Conservation (phyloP, 2,797 vertebrate genomes). For the Coregonus sp. region DNA sequence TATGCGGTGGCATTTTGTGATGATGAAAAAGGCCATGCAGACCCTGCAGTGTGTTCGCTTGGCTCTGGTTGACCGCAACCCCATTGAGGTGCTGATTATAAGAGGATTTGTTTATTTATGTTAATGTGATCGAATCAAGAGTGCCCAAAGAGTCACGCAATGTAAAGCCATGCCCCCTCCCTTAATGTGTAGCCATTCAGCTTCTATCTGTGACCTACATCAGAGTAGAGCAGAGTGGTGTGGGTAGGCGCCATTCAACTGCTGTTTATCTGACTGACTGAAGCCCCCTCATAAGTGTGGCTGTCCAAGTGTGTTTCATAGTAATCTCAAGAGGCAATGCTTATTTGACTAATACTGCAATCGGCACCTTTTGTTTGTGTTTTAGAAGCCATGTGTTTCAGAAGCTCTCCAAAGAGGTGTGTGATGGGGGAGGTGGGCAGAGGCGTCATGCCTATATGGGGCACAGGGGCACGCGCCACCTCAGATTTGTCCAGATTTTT, state of each 20-base stretch:
- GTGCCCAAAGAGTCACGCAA: conserved; percentile 35
- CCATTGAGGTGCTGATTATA: conserved; percentile 44
- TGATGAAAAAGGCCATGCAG: conserved; percentile 57
- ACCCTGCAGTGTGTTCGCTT: conserved; percentile 1
- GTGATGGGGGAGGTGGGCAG: not conserved
- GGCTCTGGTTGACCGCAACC: conserved; percentile 15
- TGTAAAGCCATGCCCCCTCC: conserved; percentile 17
- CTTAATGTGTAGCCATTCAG: conserved; percentile 18
- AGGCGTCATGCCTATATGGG: too few species aligned
- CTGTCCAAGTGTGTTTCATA: not conserved
- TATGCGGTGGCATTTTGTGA: conserved; percentile 41
- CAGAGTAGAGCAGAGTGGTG: not conserved
- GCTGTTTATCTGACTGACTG: not conserved
- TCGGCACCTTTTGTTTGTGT: too few species aligned
- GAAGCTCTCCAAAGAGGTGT: not conserved
- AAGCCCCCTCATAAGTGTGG: not conserved
- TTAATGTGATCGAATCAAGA: conserved; percentile 65
- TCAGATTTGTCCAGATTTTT: too few species aligned
- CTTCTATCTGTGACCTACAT: conserved; percentile 32
- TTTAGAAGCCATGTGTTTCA: not conserved
- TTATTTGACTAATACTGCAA: too few species aligned
- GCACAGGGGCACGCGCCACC: too few species aligned
- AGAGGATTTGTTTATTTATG: conserved; percentile 63
- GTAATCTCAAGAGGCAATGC: not conserved
- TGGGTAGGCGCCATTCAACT: not conserved